Percentiles rank a stretch among this genome's conserved stretches.
phyloP scores from a whole-genome alignment of 1,140 invertebrate genomes.

The Hetaerina americana region DNA sequence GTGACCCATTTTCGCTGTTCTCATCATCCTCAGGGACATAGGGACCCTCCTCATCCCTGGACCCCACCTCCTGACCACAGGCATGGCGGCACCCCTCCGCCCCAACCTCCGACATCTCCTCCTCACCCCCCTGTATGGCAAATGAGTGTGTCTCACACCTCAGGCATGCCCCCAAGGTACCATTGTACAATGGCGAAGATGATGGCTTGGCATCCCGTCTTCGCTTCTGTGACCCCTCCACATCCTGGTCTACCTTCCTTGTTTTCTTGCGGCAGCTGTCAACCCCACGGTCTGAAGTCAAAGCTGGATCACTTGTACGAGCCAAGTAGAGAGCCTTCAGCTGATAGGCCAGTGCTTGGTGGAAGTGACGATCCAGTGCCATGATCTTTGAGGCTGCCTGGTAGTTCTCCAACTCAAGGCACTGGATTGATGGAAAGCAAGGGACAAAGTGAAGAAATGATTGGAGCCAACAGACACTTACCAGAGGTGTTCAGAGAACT shows the following conservation, averaged over 20 bases:
- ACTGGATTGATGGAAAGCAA: too few species aligned
- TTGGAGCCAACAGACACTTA: too few species aligned
- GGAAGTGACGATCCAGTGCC: conserved; percentile 29
- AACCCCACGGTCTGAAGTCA: not conserved
- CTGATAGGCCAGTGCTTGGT: conserved; percentile 29
- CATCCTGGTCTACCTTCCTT: conserved; percentile 6
- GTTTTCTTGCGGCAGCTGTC: not conserved
- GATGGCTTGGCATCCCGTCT: too few species aligned
- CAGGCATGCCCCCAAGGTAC: not conserved
- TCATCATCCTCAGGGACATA: not conserved
- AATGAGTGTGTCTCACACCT: conserved; percentile 29
- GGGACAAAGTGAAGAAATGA: too few species aligned
- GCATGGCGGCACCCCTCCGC: not conserved
- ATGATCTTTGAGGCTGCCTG: conserved; percentile 34
- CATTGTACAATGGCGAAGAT: too few species aligned
- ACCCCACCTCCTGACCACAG: not conserved
- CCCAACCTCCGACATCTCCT: conserved; percentile 28
- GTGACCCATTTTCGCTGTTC: not conserved
- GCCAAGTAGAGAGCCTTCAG: conserved; percentile 28
- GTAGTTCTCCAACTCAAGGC: conserved; percentile 31
- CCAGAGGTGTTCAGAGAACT: too few species aligned
- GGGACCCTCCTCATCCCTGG: not conserved
- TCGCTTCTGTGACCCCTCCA: not conserved
- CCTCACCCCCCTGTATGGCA: conserved; percentile 34
- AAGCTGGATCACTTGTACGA: not conserved